phyloP scores from a whole-genome alignment of 2,113 vertebrate genomes.

The Sapayoa aenigma region DNA sequence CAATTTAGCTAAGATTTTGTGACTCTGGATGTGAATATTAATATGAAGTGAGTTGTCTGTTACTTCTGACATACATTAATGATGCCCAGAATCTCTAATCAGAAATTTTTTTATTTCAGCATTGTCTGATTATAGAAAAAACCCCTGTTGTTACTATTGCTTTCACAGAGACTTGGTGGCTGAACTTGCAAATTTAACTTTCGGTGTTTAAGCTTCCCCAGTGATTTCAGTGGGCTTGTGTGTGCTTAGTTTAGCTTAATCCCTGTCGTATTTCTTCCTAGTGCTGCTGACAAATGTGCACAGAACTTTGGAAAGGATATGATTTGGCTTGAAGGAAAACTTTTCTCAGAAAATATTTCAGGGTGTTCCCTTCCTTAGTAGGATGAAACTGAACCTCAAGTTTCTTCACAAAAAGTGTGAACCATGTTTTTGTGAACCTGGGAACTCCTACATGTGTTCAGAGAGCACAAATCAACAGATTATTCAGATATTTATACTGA shows the following conservation, averaged over 20 bases:
- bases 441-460: neutral
- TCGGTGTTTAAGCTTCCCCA: neutral
- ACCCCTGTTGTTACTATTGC: neutral
- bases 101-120: neutral
- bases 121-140: neutral
- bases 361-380: neutral
- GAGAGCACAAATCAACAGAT: neutral
- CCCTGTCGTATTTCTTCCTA: neutral
- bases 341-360: neutral
- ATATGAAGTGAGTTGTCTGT: fast-evolving
- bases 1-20: neutral
- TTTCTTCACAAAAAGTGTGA: neutral
- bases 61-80: neutral
- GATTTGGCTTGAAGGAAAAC: neutral
- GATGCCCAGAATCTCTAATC: neutral
- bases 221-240: neutral
- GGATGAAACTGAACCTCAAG: neutral
- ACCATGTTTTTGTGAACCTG: neutral
- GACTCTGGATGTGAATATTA: neutral
- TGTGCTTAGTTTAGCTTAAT: neutral
- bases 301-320: neutral
- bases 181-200: neutral
- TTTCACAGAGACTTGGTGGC: neutral
- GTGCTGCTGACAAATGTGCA: neutral
- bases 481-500: neutral